phyloP scores from a whole-genome alignment of 2,888 invertebrate genomes.

The Mythimna vitellina region DNA sequence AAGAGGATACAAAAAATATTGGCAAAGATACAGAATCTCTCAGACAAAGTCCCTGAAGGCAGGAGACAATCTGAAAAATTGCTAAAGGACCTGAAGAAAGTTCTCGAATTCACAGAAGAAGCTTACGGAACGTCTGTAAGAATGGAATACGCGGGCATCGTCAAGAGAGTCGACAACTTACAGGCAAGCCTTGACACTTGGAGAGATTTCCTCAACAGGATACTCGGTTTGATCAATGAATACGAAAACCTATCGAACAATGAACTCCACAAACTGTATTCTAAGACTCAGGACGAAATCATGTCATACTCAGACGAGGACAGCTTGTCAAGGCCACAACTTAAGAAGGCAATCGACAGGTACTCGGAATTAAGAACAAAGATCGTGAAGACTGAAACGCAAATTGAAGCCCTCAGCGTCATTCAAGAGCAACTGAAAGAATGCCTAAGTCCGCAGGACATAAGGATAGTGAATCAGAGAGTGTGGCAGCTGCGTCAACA shows the following conservation, averaged over 20 bases:
- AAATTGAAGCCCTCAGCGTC: constrained; percentile 93
- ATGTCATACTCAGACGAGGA: constrained; percentile 89
- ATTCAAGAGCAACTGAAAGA: constrained; percentile 96
- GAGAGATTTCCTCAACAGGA: constrained; percentile 93
- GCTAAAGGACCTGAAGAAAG: constrained; percentile 91
- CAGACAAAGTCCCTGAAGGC: constrained; percentile 93
- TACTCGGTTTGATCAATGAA: constrained; percentile 91
- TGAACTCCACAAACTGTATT: constrained; percentile 91
- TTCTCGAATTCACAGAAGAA: constrained; percentile 94
- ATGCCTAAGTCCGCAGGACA: constrained; percentile 95
- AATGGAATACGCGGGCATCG: constrained; percentile 95
- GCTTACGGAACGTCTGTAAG: constrained; percentile 94
- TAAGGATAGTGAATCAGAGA: constrained; percentile 94
- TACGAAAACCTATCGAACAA: constrained; percentile 91
- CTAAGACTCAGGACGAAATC: constrained; percentile 92
- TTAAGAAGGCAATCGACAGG: constrained; percentile 92
- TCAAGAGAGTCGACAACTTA: constrained; percentile 94
- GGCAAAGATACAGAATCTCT: constrained; percentile 92
- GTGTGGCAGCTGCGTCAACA: constrained; percentile 95
- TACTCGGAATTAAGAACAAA: constrained; percentile 91
- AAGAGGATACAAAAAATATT: constrained; percentile 93
- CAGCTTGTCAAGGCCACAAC: constrained; percentile 91
- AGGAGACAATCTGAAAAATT: constrained; percentile 92
- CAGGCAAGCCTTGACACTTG: constrained; percentile 95
- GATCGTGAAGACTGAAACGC: constrained; percentile 90